Evolutionary conservation across 2,888 invertebrate species (phyloP).

Genomic region (Lasiommata megera): DNA sequence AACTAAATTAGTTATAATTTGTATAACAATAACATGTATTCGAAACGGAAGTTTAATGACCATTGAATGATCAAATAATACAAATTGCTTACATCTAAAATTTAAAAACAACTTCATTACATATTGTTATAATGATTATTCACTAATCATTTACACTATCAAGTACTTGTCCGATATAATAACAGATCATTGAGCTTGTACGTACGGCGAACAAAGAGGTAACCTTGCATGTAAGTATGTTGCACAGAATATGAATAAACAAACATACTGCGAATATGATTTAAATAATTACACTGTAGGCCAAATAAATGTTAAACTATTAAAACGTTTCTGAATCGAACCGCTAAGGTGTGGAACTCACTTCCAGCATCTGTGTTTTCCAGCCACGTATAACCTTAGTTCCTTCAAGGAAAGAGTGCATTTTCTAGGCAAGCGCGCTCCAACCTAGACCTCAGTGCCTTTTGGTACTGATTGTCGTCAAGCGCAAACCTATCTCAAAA

Average conservation of each 20-base stretch:
- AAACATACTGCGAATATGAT: not conserved
- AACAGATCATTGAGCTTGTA: not conserved
- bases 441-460: no score
- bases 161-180: not conserved
- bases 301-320: not conserved
- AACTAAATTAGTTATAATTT: no score
- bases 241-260: constrained; percentile 2
- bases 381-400: no score
- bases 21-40: no score
- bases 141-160: not conserved
- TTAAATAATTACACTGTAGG: not conserved
- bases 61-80: not conserved
- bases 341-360: no score
- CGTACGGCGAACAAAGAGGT: not conserved
- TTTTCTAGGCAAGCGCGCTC: no score
- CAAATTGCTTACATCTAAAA: not conserved
- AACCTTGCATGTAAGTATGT: constrained; percentile 2
- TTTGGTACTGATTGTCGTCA: no score
- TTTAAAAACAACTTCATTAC: constrained; percentile 3
- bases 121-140: not conserved
- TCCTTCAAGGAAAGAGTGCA: no score
- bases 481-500: no score
- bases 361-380: no score
- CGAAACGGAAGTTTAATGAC: no score
- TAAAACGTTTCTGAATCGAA: no score